These are phyloP conservation scores for Sphenopsis melanotis DNA, from an alignment of 2,797 vertebrate genomes.

Conservation along the genomic window DNA sequence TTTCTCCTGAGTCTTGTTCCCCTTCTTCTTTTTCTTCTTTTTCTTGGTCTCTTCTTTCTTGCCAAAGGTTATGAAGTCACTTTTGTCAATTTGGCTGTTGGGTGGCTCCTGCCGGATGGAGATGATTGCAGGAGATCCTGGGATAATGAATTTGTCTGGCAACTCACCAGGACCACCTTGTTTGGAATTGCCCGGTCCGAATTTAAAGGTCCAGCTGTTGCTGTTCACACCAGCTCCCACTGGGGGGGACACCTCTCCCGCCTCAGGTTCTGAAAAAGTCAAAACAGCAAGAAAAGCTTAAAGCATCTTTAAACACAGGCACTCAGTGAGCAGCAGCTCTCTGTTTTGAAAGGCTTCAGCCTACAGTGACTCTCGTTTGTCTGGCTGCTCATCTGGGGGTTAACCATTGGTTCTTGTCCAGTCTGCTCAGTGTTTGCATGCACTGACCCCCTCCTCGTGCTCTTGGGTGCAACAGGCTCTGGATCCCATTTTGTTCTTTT, in stretches of 20 bases:
- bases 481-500: not conserved
- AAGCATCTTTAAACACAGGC: not conserved
- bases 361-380: not conserved
- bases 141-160: slow-evolving; percentile 99
- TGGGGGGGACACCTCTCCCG: slow-evolving; percentile 95
- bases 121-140: slow-evolving; percentile 98
- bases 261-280: slow-evolving; percentile 87
- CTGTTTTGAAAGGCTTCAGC: not conserved
- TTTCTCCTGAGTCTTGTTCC: slow-evolving; percentile 93
- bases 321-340: not conserved
- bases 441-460: not conserved
- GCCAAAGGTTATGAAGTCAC: slow-evolving; percentile 97
- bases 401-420: fast-evolving
- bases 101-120: slow-evolving; percentile 97
- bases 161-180: slow-evolving; percentile 94
- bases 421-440: not conserved
- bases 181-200: slow-evolving; percentile 89
- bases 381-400: not conserved
- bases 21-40: slow-evolving; percentile 99
- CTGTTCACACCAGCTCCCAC: slow-evolving; percentile 97
- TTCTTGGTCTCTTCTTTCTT: slow-evolving; percentile 99
- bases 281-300: slow-evolving; percentile 43
- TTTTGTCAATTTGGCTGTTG: slow-evolving; percentile 92
- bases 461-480: not conserved
- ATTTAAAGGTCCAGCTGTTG: slow-evolving; percentile 99